Base-by-base conservation (phyloP, 1,140 invertebrate genomes). In the Heliconius melpomene region DNA sequence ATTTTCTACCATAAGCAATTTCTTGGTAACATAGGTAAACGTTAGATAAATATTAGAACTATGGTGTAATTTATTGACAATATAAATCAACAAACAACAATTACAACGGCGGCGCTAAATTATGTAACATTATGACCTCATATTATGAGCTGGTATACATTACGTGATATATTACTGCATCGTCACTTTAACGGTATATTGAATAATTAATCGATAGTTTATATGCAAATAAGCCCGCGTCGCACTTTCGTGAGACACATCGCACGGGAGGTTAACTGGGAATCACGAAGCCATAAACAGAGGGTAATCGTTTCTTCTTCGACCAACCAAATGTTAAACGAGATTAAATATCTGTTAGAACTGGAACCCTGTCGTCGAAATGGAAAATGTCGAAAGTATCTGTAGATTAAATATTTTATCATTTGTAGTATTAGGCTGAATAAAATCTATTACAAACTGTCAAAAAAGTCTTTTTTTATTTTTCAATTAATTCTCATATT, bases 281-380 rank as follows among this genome's bases (percentile, higher is more conserved):
- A 72, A 77, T 80, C 79, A 80, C 74, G 79, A 76, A 80, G 66
- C 79, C 71, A 54, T 75, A 80, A 80, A 77, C 52, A 50, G 70
- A 60, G 70, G 75, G 77, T 80, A 77, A 77, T 77, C 79, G 71
- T 80, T 60, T 52, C 46, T 66, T 72, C 71, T 77, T 74, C 72
- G 77, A 75, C 78, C 85, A 83, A 85, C 88, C 79, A 82, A 84
- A 83, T 87, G 90, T 86, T 88, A 90, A 89, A 81, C 77, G 85
- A 79, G 84, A 82, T 84, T 80, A 72, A 73, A 75, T 80, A 77
- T 76, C 79, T 79, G 74, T 57, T 84, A 78, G 81, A 80, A 82
- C 84, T n/a, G 71, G 32, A 71, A 50, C 46, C 46, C 32, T 78
- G 46, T 18, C 7, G 38, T 75, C 13, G n/a, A 60, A 23, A 66